A percentile compares a stretch with the other conserved stretches of the same genome.
These are phyloP conservation scores for Xenopus borealis DNA, from an alignment of 2,113 vertebrate species.

Conservation along the genomic window DNA sequence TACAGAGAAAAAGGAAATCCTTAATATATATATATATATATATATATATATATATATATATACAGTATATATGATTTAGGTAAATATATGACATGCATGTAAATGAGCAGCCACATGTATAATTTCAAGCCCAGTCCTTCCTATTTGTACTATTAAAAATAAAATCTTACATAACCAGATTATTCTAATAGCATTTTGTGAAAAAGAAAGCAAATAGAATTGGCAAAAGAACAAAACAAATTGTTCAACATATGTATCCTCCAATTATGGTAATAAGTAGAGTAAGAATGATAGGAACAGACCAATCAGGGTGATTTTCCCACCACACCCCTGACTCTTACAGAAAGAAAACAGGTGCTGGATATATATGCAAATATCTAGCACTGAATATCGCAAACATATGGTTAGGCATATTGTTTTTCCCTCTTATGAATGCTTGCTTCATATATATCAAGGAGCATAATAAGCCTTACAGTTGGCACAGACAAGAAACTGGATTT, in stretches of 20 bases:
- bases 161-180: too few relatives aligned
- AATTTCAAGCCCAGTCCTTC: too few relatives aligned
- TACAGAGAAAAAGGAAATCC: too few relatives aligned
- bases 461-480: slow-evolving; percentile 34
- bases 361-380: slow-evolving; percentile 37
- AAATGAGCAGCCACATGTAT: too few relatives aligned
- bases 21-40: too few relatives aligned
- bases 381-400: slow-evolving; percentile 28
- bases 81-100: too few relatives aligned
- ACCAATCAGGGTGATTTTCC: slow-evolving; percentile 31
- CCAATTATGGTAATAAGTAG: slow-evolving; percentile 18
- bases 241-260: slow-evolving; percentile 26
- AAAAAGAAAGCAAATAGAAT: slow-evolving; percentile 5
- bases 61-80: too few relatives aligned
- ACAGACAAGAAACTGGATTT: slow-evolving; percentile 6
- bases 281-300: neutral
- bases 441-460: slow-evolving; percentile 37
- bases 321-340: slow-evolving; percentile 29
- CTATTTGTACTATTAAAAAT: too few relatives aligned
- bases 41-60: too few relatives aligned
- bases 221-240: neutral
- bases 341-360: slow-evolving; percentile 39
- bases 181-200: neutral
- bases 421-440: slow-evolving; percentile 31
- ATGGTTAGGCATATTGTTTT: slow-evolving; percentile 42